These are phyloP conservation scores for Saccostrea echinata DNA, from an alignment of 1,140 invertebrate genomes.

Conservation along the genomic window DNA sequence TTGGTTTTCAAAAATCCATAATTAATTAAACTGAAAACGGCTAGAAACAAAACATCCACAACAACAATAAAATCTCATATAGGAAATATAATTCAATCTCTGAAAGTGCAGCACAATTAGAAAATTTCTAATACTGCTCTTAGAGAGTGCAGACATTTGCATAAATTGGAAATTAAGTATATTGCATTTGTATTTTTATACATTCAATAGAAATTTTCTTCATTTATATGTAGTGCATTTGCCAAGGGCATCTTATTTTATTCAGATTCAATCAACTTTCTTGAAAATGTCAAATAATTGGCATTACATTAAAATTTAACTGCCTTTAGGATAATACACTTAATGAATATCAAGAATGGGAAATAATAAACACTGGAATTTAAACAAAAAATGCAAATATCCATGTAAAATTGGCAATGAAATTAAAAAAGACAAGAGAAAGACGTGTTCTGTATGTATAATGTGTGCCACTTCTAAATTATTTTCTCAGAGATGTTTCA, in stretches of 20 bases:
- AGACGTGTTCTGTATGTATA: neutral
- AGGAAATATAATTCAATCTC: constrained; percentile 20
- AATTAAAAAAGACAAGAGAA: neutral
- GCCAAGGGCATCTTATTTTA: constrained; percentile 3
- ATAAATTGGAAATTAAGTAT: constrained; percentile 33
- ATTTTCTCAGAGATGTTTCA: no score
- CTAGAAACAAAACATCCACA: constrained; percentile 22
- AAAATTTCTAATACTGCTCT: constrained; percentile 1
- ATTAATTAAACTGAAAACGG: constrained; percentile 20
- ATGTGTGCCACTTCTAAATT: no score
- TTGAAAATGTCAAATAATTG: constrained; percentile 19
- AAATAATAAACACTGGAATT: constrained; percentile 17
- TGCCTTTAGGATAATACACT: neutral
- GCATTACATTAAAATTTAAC: constrained; percentile 3
- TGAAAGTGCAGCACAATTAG: constrained; percentile 10
- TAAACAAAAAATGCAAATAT: neutral
- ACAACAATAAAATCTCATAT: neutral
- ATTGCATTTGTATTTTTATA: constrained; percentile 40
- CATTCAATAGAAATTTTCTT: constrained; percentile 32
- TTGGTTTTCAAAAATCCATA: constrained; percentile 11
- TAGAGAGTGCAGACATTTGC: constrained; percentile 19
- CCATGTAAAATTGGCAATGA: neutral
- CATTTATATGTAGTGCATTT: constrained; percentile 22
- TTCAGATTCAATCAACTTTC: constrained; percentile 37
- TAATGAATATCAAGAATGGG: constrained; percentile 20